Percentiles rank a stretch among this genome's conserved stretches.
Evolutionary conservation across 92 coral and sea anemone genomes (phyloP).

Genomic region (Porites evermanni): DNA sequence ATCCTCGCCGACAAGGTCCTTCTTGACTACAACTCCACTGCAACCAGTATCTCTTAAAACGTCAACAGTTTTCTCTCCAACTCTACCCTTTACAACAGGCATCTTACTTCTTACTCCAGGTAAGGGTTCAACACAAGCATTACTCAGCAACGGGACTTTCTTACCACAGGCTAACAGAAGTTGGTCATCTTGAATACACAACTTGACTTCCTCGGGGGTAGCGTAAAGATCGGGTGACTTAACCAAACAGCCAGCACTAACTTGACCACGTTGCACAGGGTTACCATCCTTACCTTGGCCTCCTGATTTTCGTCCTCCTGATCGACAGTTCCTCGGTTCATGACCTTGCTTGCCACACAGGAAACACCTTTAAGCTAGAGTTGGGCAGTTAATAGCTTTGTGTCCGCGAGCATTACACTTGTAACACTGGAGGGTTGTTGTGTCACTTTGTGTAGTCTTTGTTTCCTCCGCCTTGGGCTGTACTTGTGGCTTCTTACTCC

Average conservation of each 20-base stretch:
- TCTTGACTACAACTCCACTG: constrained; percentile 69
- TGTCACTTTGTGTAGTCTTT: background rate
- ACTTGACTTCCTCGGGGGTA: constrained; percentile 6
- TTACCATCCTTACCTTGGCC: constrained; percentile 1
- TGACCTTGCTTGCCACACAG: background rate
- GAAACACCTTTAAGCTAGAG: background rate
- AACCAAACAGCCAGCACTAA: constrained; percentile 35
- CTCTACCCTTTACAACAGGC: constrained; percentile 56
- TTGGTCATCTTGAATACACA: constrained; percentile 37
- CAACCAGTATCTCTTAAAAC: constrained; percentile 70
- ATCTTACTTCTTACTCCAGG: constrained; percentile 17
- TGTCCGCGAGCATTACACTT: constrained; percentile 50
- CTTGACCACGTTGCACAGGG: constrained; percentile 15
- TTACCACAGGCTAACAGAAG: constrained; percentile 46
- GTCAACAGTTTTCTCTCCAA: constrained; percentile 42
- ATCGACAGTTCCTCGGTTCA: constrained; percentile 19
- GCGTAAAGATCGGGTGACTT: background rate
- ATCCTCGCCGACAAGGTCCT: constrained; percentile 47
- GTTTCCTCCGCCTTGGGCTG: background rate
- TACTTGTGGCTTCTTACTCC: background rate
- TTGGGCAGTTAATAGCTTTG: constrained; percentile 50
- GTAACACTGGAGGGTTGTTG: constrained; percentile 34
- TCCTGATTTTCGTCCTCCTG: background rate
- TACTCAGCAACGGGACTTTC: constrained; percentile 30
- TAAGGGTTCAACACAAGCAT: constrained; percentile 25